Base-by-base conservation (phyloP, 2,113 vertebrate genomes). In the Catharus bicknelli region DNA sequence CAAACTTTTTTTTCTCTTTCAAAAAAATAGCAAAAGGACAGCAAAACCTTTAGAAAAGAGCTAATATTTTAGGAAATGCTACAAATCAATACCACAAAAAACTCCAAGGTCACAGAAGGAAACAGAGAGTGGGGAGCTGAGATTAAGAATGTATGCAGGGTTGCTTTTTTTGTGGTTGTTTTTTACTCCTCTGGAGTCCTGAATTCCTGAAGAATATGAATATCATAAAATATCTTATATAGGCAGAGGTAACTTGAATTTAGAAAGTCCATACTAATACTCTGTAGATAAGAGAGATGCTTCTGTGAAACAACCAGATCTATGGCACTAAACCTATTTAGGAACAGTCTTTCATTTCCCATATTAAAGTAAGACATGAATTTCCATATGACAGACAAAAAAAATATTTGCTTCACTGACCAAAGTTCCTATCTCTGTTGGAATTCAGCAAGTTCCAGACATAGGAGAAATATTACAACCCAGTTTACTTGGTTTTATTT, bases 401-500 rank as follows among this genome's bases (percentile, higher is more conserved):
- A 45, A 89, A 86, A 82, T 27, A 82, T 25, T 88, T 92, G n/a
- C 53, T 74, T 81, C 40, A 20, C 26, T 57, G 36, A 67, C 73
- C 78, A 63, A 78, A 3, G 43, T 77, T 95, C 50, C 32, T 78
- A 17, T 79, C 83, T 73, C 77, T 75, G 34, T 17, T 90, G 89
- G 81, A 90, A 90, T 86, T 73, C 54, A 79, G 57, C 2, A 7
- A 93, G 61, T 32, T 92, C 74, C 84, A 78, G 88, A 90, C 62
- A 64, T 23, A 83, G 68, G 26, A 88, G 61, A 88, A 93, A 86
- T 74, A 58, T 32, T 54, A 84, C 53, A 82, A 78, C 45, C 62
- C 42, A 62, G 63, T 83, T 92, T 57, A 64, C 73, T 83, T 78
- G 43, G 54, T 68, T 94, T 93, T 90, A 42, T 84, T 86, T 94